Percentiles rank a stretch among this genome's conserved stretches.
Evolutionary conservation across 2,797 vertebrate species (phyloP).

Genomic region (Petrocephalus sullivani): DNA sequence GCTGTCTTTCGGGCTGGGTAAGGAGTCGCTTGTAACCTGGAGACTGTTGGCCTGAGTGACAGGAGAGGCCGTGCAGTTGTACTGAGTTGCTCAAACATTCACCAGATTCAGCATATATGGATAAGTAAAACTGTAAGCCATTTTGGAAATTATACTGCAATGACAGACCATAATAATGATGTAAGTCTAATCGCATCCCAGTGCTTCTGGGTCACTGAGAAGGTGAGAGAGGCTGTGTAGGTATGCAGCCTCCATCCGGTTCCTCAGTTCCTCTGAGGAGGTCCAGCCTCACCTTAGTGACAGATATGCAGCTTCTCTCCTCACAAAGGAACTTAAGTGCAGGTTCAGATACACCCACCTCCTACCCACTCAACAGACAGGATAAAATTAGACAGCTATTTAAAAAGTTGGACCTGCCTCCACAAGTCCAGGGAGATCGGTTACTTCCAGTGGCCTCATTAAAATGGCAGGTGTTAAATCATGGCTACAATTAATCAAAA

Average conservation of each 20-base stretch:
- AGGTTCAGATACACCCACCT: slow-evolving; percentile 42
- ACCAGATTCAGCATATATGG: neutral
- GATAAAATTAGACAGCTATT: slow-evolving; percentile 69
- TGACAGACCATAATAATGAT: neutral
- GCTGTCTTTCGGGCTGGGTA: neutral
- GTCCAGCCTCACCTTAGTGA: neutral
- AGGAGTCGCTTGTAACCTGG: neutral
- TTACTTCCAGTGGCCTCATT: slow-evolving; percentile 60
- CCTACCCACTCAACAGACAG: slow-evolving; percentile 45
- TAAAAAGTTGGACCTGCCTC: slow-evolving; percentile 53
- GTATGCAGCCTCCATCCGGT: neutral
- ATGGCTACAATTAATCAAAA: slow-evolving; percentile 50
- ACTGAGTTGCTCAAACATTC: neutral
- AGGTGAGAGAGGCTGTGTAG: neutral
- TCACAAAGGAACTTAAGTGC: slow-evolving; percentile 18
- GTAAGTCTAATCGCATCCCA: neutral
- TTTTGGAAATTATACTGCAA: neutral
- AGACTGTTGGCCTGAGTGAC: neutral
- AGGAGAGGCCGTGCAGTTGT: neutral
- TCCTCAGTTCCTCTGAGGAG: neutral
- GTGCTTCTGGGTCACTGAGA: neutral
- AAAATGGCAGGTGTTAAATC: slow-evolving; percentile 57
- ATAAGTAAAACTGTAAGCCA: neutral
- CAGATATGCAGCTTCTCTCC: neutral
- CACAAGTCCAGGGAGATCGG: slow-evolving; percentile 57